Evolutionary conservation across 2,113 vertebrate species (phyloP).

Genomic region (Lagopus leucura): DNA sequence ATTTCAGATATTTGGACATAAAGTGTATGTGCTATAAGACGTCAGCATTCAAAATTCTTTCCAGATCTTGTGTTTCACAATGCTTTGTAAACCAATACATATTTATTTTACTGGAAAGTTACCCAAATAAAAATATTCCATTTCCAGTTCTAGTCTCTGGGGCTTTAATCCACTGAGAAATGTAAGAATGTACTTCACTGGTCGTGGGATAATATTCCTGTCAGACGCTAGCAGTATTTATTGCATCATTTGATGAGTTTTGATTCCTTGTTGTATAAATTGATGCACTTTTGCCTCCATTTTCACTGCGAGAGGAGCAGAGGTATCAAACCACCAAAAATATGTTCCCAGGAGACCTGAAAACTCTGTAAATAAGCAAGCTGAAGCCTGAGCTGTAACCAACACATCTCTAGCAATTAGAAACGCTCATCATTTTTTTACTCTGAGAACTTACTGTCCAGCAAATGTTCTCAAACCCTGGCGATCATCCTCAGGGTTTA

Average conservation of each 20-base stretch:
- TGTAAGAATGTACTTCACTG: background rate
- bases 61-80: constrained; percentile 9
- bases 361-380: constrained; percentile 12
- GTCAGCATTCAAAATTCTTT: background rate
- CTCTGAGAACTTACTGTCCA: background rate
- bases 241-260: constrained; percentile 2
- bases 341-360: background rate
- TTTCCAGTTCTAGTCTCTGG: constrained; percentile 20
- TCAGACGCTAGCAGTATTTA: background rate
- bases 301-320: constrained; percentile 9
- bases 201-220: background rate
- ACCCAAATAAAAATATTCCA: constrained; percentile 20
- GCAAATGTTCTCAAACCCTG: background rate
- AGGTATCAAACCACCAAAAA: background rate
- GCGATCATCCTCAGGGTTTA: background rate
- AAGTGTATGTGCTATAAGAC: background rate
- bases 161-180: constrained; percentile 25
- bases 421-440: background rate
- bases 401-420: constrained; percentile 15
- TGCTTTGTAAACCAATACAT: background rate
- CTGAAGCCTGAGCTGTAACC: constrained; percentile 8
- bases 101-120: constrained; percentile 33
- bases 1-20: background rate
- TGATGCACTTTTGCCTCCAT: background rate
- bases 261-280: background rate